A percentile compares a stretch with the other conserved stretches of the same genome.
Evolutionary conservation across 2,888 invertebrate species (phyloP).

Genomic region (Monoplex corrugatus): DNA sequence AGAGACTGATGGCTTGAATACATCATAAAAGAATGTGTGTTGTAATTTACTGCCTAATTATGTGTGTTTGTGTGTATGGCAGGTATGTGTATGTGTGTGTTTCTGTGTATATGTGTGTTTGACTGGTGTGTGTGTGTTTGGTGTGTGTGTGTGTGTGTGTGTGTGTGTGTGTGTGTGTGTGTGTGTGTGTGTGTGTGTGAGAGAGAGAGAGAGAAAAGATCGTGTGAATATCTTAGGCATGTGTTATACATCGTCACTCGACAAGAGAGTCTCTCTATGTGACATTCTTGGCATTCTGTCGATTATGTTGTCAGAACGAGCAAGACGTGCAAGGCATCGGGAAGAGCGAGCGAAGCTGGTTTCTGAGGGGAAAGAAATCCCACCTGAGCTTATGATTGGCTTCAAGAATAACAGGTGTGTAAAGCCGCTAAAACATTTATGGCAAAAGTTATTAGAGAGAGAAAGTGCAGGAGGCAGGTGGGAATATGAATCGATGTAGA

Average conservation of each 20-base stretch:
- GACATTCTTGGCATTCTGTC: background rate
- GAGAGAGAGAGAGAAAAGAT: no score
- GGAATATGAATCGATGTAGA: no score
- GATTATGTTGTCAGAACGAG: constrained; percentile 68
- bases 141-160: background rate
- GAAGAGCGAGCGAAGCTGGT: constrained; percentile 72
- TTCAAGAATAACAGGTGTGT: constrained; percentile 48
- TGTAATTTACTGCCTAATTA: background rate
- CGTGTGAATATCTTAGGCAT: background rate
- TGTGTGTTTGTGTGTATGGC: background rate
- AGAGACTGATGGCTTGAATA: no score
- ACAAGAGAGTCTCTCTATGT: background rate
- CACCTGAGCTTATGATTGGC: constrained; percentile 74
- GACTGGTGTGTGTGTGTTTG: background rate
- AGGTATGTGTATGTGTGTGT: background rate
- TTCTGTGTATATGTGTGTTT: background rate
- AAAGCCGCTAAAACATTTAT: background rate
- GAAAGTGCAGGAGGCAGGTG: no score
- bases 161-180: background rate
- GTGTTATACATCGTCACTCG: background rate
- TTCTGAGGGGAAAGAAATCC: constrained; percentile 77
- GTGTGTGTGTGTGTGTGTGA: background rate
- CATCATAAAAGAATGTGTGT: constrained; percentile 57
- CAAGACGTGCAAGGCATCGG: constrained; percentile 71
- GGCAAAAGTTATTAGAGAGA: no score